Percentiles rank a stretch among this genome's conserved stretches.
These are phyloP conservation scores for Marmota flaviventris DNA, from an alignment of 2,113 vertebrate genomes.

Conservation along the genomic window DNA sequence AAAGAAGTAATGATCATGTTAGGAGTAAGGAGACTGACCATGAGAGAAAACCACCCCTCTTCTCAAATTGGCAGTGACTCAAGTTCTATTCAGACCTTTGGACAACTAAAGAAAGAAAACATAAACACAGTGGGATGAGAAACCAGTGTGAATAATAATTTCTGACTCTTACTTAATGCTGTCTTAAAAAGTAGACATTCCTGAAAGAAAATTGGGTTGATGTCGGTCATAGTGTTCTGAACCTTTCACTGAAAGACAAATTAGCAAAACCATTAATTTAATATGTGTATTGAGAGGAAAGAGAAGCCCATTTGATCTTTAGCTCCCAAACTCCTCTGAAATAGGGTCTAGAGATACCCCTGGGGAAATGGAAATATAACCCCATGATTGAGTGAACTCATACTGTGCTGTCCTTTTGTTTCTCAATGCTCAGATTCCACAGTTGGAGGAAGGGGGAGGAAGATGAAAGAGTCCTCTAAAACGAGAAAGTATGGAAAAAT, in stretches of 20 bases:
- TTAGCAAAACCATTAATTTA: neutral
- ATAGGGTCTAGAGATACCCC: neutral
- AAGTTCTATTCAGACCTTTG: neutral
- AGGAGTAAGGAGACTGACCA: neutral
- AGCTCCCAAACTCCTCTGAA: neutral
- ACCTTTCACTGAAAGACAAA: neutral
- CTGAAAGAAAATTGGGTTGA: constrained; percentile 11
- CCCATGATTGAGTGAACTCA: neutral
- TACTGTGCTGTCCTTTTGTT: neutral
- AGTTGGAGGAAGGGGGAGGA: neutral
- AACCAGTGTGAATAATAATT: neutral
- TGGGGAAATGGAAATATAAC: neutral
- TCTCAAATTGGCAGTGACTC: neutral
- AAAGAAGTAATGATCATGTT: neutral
- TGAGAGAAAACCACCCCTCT: neutral
- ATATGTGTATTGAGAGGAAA: neutral
- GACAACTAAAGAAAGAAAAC: constrained; percentile 1
- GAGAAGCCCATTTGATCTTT: neutral
- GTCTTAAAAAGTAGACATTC: neutral
- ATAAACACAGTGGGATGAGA: constrained; percentile 6
- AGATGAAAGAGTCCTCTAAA: neutral
- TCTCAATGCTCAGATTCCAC: neutral
- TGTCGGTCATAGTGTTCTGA: constrained; percentile 24
- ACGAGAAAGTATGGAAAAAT: neutral
- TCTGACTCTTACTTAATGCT: neutral